These are phyloP conservation scores for Chauna torquata DNA, from an alignment of 2,113 vertebrate species.

Conservation along the genomic window DNA sequence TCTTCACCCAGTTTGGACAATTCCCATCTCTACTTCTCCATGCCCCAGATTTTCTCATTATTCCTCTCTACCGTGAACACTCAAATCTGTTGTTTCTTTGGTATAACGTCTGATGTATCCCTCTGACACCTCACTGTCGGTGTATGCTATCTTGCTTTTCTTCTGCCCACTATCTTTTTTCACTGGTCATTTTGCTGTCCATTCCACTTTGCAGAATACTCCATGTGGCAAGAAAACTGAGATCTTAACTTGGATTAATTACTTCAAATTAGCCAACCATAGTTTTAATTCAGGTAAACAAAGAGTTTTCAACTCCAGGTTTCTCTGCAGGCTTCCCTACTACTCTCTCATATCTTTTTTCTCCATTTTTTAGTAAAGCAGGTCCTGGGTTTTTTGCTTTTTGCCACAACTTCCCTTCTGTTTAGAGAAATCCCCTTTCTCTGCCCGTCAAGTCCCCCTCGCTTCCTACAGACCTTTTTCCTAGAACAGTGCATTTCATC, in stretches of 20 bases:
- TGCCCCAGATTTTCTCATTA: background rate
- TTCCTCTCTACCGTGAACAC: background rate
- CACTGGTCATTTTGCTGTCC: background rate
- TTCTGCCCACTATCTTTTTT: background rate
- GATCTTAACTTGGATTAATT: background rate
- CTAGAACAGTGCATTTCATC: background rate
- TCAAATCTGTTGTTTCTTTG: background rate
- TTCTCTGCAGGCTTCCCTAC: background rate
- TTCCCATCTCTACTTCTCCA: background rate
- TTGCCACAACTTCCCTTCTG: background rate
- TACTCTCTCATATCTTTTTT: background rate
- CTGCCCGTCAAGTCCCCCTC: background rate
- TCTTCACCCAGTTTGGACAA: background rate
- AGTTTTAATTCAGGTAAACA: background rate
- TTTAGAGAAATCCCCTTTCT: background rate
- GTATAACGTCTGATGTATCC: background rate
- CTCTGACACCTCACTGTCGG: background rate
- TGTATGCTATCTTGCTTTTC: background rate
- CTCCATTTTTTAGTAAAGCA: background rate
- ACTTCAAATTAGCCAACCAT: background rate
- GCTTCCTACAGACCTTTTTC: background rate
- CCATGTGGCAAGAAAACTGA: background rate
- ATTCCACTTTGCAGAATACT: background rate
- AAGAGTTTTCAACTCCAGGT: background rate
- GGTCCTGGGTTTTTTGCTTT: background rate